Conservation (phyloP, 1,140 invertebrate species). For the Paraescarpia echinospica region DNA sequence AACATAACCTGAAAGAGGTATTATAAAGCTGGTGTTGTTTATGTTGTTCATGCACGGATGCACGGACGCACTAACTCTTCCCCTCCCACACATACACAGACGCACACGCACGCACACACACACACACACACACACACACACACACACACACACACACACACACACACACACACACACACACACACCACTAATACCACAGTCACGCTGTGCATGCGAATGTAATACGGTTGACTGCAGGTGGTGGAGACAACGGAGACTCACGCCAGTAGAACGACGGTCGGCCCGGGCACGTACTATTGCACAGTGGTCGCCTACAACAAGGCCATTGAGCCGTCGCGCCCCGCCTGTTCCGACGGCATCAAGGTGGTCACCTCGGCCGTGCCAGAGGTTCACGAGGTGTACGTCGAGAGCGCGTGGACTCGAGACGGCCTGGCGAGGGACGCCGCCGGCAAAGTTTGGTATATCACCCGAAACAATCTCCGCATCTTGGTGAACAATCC, state of each 20-base stretch:
- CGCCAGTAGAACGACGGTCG: not conserved
- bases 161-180: too few relatives aligned
- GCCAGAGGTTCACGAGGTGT: not conserved
- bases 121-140: too few relatives aligned
- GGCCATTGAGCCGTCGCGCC: not conserved
- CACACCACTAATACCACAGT: not conserved
- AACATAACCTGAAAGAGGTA: too few relatives aligned
- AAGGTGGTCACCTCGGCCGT: not conserved
- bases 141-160: too few relatives aligned
- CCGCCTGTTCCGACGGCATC: not conserved
- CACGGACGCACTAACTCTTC: too few relatives aligned
- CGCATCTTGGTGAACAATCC: not conserved
- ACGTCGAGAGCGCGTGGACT: not conserved
- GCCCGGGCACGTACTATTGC: not conserved
- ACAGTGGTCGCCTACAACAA: slow-evolving; percentile 6
- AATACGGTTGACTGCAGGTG: not conserved
- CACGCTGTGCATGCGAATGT: not conserved
- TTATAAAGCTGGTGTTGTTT: too few relatives aligned
- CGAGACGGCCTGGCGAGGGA: not conserved
- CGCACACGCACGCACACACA: too few relatives aligned
- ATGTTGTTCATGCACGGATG: too few relatives aligned
- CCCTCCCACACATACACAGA: too few relatives aligned
- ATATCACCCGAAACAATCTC: not conserved
- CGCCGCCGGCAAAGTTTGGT: not conserved
- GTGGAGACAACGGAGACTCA: not conserved